Evolutionary conservation across 92 coral and sea anemone genomes (phyloP), one percentile per base, ranked within the genome.

Genomic region (Siderastrea radians): DNA sequence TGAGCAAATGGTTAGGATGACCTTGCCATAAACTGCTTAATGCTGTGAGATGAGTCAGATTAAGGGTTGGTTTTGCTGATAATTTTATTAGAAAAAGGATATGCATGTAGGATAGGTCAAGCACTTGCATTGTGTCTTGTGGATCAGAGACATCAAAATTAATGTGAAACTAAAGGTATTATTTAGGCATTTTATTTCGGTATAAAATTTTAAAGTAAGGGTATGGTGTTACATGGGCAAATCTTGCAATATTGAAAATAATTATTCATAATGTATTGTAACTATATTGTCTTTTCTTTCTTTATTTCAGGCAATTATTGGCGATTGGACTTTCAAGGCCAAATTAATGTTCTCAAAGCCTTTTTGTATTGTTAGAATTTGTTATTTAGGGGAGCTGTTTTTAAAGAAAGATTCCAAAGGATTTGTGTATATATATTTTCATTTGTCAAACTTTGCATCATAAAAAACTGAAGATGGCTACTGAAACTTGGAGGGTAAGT

Each of bases 401-500:
- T 84, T 84, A 83, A 73, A 84, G 61, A 73, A 51, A 61, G 68
- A 90, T 78, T 74, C 58, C 82, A 86, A 73, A 86, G 49, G 87
- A 83, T 90, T 90, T 85, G 60, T 62, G 72, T 94, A 78, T 84
- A 84, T 84, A 83, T 90, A 53, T 86, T 67, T 86, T 92, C 38
- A 91, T 85, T 88, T 94, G 81, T 83, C 81, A 74, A 89, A 45
- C 75, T 26, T 26, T 78, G 65, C 65, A 50, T 84, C 48, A 54
- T 62, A 64, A 52, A 90, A 72, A 88, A 78, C 89, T 85, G 90
- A 93, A 87, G 81, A 96, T 96, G 99, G 94, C 99, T 84, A 95
- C 98, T 10, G 99, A 95, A 63, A 93, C 96, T 89, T 96, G 99
- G 99, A 95, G 88, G 98, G 99, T 92, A 64, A 93, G 81, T 47